Evolutionary conservation across 2,888 invertebrate species (phyloP).

Genomic region (Parnassius orleans): DNA sequence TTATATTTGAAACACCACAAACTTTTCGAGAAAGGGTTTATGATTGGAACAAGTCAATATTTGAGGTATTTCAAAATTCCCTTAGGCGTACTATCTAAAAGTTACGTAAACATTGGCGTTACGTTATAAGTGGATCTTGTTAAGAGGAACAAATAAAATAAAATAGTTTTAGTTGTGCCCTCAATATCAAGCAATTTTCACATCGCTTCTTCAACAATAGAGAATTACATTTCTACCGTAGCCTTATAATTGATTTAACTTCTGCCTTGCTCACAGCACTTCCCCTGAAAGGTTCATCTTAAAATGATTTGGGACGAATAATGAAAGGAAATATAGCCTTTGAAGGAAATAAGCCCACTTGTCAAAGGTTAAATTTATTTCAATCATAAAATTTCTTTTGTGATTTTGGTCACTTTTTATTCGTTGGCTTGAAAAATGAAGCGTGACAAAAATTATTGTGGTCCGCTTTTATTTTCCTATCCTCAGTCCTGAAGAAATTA

Average conservation of each 20-base stretch:
- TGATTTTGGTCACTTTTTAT: constrained; percentile 10
- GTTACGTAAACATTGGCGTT: constrained; percentile 1
- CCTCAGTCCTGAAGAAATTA: too few species aligned
- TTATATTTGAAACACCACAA: too few species aligned
- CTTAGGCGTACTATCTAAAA: constrained; percentile 1
- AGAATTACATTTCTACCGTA: constrained; percentile 37
- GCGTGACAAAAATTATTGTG: constrained; percentile 11
- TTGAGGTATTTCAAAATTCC: neutral
- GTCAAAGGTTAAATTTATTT: constrained; percentile 26
- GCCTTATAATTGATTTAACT: constrained; percentile 58
- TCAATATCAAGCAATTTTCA: constrained; percentile 31
- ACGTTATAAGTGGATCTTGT: neutral
- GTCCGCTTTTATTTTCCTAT: neutral
- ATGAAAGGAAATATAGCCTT: constrained; percentile 32
- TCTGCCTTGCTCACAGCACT: constrained; percentile 51
- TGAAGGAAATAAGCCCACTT: constrained; percentile 26
- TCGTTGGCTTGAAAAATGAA: constrained; percentile 14
- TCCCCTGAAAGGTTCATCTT: constrained; percentile 55
- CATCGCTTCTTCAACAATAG: constrained; percentile 34
- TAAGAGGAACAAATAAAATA: neutral
- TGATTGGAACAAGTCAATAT: neutral
- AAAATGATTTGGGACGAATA: constrained; percentile 56
- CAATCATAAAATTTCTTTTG: constrained; percentile 13
- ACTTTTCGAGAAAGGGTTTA: too few species aligned
- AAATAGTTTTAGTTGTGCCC: neutral